Evolutionary conservation across 1,140 invertebrate genomes (phyloP).

Genomic region (Scaptomyza montana): DNA sequence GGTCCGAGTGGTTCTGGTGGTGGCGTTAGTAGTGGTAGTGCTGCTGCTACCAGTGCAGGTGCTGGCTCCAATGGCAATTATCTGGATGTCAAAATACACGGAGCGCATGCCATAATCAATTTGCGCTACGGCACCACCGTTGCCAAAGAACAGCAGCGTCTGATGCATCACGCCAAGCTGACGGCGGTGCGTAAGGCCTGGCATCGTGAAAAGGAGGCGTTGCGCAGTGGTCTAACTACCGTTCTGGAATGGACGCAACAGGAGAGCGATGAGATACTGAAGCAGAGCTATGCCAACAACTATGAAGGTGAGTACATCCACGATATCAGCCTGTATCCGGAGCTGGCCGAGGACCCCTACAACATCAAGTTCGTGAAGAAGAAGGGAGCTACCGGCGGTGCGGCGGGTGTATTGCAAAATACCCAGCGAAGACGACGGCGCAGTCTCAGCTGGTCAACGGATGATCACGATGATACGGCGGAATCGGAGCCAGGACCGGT

Average conservation of each 20-base stretch:
- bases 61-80: slow-evolving; percentile 84
- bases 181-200: slow-evolving; percentile 95
- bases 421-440: slow-evolving; percentile 59
- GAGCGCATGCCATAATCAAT: slow-evolving; percentile 92
- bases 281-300: slow-evolving; percentile 90
- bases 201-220: slow-evolving; percentile 93
- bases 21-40: background rate
- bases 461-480: slow-evolving; percentile 25
- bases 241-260: slow-evolving; percentile 89
- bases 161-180: slow-evolving; percentile 94
- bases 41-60: background rate
- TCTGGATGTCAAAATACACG: slow-evolving; percentile 94
- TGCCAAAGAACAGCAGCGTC: slow-evolving; percentile 93
- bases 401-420: slow-evolving; percentile 71
- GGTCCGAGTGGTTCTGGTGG: background rate
- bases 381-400: slow-evolving; percentile 84
- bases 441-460: slow-evolving; percentile 44
- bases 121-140: slow-evolving; percentile 94
- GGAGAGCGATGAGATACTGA: slow-evolving; percentile 94
- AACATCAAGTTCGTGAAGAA: slow-evolving; percentile 96
- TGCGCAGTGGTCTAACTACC: slow-evolving; percentile 90
- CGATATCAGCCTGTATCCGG: slow-evolving; percentile 94
- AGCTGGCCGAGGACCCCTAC: slow-evolving; percentile 97
- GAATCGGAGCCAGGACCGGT: slow-evolving; percentile 24
- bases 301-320: slow-evolving; percentile 96